Evolutionary conservation across 1,140 invertebrate genomes (phyloP).

Genomic region (Nymphalis io): DNA sequence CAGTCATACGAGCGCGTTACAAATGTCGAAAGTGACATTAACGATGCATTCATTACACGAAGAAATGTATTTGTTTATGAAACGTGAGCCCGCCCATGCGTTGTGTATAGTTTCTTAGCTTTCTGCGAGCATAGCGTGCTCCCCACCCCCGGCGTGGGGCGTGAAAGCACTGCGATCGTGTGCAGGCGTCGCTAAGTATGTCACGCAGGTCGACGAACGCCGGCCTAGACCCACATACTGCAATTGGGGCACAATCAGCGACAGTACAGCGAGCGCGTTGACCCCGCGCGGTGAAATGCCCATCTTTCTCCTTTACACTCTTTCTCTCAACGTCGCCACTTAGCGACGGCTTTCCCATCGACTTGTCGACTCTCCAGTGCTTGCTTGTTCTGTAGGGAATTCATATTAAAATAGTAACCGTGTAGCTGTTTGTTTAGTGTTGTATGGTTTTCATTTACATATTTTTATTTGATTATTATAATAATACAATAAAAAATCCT

Average conservation of each 20-base stretch:
- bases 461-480: too few relatives aligned
- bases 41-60: not conserved
- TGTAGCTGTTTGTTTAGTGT: not conserved
- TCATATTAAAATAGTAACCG: not conserved
- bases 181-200: constrained; percentile 72
- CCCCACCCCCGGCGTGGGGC: constrained; percentile 65
- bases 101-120: constrained; percentile 61
- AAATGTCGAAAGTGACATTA: constrained; percentile 12
- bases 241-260: constrained; percentile 80
- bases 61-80: constrained; percentile 35
- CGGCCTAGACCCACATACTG: constrained; percentile 80
- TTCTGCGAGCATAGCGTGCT: constrained; percentile 57
- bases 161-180: constrained; percentile 75
- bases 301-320: constrained; percentile 77
- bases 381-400: not conserved
- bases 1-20: constrained; percentile 4
- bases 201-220: constrained; percentile 77
- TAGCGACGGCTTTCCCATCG: constrained; percentile 61
- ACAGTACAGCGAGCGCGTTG: constrained; percentile 76
- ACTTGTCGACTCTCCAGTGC: constrained; percentile 19
- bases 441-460: not conserved
- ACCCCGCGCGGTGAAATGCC: constrained; percentile 78
- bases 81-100: constrained; percentile 46
- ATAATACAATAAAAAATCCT: too few relatives aligned
- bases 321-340: constrained; percentile 72